These are phyloP conservation scores for Mythimna albipuncta DNA, from an alignment of 2,888 invertebrate species.

Conservation along the genomic window DNA sequence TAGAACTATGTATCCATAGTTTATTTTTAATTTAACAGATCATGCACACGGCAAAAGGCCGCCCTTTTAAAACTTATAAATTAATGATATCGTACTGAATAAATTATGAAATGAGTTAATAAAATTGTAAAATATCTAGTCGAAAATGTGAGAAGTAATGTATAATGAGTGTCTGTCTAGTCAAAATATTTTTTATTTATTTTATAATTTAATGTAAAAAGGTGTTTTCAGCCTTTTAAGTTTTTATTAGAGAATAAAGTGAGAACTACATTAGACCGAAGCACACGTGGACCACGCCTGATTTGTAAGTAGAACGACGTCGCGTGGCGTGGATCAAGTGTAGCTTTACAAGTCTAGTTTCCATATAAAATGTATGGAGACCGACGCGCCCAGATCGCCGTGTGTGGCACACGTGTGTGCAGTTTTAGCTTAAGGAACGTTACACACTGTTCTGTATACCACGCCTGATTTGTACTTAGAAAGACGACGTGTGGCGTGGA, in stretches of 20 bases:
- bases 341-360: no score
- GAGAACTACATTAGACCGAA: no score
- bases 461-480: no score
- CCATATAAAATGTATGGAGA: no score
- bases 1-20: constrained; percentile 18
- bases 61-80: constrained; percentile 41
- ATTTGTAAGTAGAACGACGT: no score
- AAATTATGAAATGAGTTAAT: constrained; percentile 39
- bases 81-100: constrained; percentile 56
- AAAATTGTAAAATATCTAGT: constrained; percentile 52
- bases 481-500: no score
- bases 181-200: constrained; percentile 27
- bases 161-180: constrained; percentile 54
- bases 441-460: no score
- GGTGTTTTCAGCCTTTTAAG: constrained; percentile 1
- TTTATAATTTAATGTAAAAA: not conserved
- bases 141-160: constrained; percentile 44
- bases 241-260: not conserved
- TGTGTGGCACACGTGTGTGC: no score
- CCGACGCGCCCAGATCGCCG: no score
- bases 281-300: no score
- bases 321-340: no score
- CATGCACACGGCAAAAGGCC: not conserved
- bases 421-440: no score
- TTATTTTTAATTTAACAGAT: constrained; percentile 16